Evolutionary conservation across 2,797 vertebrate species (phyloP), one percentile per base, ranked within the genome.

Genomic region (Anomalospiza imberbis): DNA sequence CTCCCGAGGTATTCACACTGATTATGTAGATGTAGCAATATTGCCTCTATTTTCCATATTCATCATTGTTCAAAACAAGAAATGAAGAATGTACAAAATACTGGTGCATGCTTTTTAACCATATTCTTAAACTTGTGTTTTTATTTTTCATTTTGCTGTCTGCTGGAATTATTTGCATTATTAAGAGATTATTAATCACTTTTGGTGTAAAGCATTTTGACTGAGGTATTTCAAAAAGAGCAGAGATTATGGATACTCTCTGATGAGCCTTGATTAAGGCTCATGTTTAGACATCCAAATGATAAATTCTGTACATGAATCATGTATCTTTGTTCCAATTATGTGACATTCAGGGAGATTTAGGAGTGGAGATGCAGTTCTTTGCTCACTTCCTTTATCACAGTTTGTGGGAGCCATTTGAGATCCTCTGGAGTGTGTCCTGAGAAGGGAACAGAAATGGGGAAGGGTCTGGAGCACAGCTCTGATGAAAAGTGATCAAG

Each of bases 141-240:
- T 32, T 54, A 22, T 8, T 38, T 79, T 72, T 63, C 1, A 20
- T 42, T 50, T 76, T 73, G 14, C 17, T 53, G 1, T 63, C 44
- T 63, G 3, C 53, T 76, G 20, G 2, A 34, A 18, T 48, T 54
- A 34, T 38, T 25, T 48, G 1, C 6, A 19, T 51, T 12, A 17
- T 70, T 78, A 63, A 48, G 40, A n/a, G 3, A 21, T 51, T 79
- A 58, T 44, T 29, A 20, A 6, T 36, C 17, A 18, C 14, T 66
- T 66, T 36, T 1, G 0, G 0, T 40, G 17, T 22, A 40, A 86
- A 63, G 2, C 4, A 22, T 61, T 86, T 79, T 81, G 29, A 24
- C 4, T 60, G 12, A 34, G 0, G 0, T 25, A 7, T 22, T n/a
- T 2, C 3, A 71, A 78, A 31, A 75, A 34, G 13, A 58, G 7